Evolutionary conservation across 2,888 invertebrate genomes (phyloP), one percentile per base, ranked within the genome.

Genomic region (Trachelus tabidus): DNA sequence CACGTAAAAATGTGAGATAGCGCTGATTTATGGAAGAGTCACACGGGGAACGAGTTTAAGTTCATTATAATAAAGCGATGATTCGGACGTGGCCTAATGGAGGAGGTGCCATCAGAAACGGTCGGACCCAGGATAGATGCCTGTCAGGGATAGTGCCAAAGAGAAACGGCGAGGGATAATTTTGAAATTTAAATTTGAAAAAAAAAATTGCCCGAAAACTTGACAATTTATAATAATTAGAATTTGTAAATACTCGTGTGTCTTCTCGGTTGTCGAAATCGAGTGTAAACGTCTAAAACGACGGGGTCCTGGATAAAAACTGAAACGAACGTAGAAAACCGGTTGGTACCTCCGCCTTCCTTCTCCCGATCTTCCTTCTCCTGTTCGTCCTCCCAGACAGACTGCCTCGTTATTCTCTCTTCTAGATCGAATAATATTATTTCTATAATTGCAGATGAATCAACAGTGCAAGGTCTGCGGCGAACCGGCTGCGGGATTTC

Each of bases 381-480:
- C 56, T 73, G 68, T 71, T 69, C 37, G 9, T 69, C 73, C 35
- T 74, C 75, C 40, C 74, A 4, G 4, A 71, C 74, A 4, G 4
- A 71, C 33, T 73, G 31, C 75, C 75, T 79, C 76, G 75, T 73
- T 40, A 75, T 79, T 73, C 73, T 34, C 68, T 76, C 40, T 76
- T 75, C 77, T 75, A 81, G 79, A 76, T 80, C 76, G 76, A 80
- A 78, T 83, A 81, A 84, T 80, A 69, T 81, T 77, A 79, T 83
- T 82, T 84, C 77, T 83, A 75, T 83, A 76, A 80, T 90, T 90
- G 75, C 90, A 91, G 91, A 91, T 91, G 91, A 90, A 91, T 86
- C 91, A 91, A 83, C 89, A 90, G 88, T 91, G 91, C 87, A 90
- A 89, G 82, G 91, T 91, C 81, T 91, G 91, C 85, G 90, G 90